phyloP scores from a whole-genome alignment of 2,797 vertebrate genomes.

The Mus spretus region DNA sequence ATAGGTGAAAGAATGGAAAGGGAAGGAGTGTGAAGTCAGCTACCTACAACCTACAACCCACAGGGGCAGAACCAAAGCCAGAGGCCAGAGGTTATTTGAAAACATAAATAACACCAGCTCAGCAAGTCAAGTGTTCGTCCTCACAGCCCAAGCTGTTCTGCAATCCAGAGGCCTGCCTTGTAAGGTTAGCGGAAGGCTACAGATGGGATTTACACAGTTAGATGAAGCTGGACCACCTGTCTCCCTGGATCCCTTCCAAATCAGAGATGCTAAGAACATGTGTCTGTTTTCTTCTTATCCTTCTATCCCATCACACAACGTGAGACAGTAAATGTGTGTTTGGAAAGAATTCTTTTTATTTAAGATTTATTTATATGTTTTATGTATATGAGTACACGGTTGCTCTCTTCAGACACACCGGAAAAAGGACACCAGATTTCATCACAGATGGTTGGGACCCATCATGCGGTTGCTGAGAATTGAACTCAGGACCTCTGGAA shows the following conservation, averaged over 20 bases:
- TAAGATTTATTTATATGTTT: background rate
- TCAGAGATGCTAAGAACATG: background rate
- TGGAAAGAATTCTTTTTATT: background rate
- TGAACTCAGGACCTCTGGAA: background rate
- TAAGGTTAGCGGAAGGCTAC: background rate
- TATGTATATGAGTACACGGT: background rate
- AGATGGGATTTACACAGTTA: conserved; percentile 29
- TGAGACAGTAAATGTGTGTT: background rate
- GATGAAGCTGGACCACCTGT: background rate
- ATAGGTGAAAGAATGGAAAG: background rate
- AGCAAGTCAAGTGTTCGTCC: background rate
- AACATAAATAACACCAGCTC: conserved; percentile 21
- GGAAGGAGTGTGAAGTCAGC: background rate
- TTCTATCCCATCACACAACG: too few species aligned
- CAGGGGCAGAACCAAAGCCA: conserved; percentile 18
- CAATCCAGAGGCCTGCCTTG: background rate
- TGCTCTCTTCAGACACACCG: background rate
- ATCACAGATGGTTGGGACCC: background rate
- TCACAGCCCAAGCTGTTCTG: background rate
- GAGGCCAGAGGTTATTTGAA: background rate
- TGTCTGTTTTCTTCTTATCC: background rate
- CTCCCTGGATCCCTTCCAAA: conserved; percentile 4
- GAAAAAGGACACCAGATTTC: background rate
- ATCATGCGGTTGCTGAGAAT: background rate
- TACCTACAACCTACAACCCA: background rate